phyloP scores from a whole-genome alignment of 2,888 invertebrate genomes.

The Automeris io region DNA sequence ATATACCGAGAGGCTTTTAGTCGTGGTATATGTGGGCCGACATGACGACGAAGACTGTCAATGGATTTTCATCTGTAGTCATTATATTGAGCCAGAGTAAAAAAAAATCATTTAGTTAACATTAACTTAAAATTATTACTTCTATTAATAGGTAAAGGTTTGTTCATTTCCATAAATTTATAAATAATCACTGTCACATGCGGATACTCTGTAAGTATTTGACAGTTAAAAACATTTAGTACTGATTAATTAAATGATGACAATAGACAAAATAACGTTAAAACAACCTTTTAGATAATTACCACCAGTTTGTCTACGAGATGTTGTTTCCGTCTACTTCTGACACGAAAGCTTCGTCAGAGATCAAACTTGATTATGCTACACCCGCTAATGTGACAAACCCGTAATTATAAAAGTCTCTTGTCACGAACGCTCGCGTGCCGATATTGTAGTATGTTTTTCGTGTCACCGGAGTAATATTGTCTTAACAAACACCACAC shows the following conservation, averaged over 20 bases:
- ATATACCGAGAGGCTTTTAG: too few relatives aligned
- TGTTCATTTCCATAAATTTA: too few relatives aligned
- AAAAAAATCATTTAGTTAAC: too few relatives aligned
- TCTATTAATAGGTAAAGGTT: too few relatives aligned
- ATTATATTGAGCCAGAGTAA: too few relatives aligned
- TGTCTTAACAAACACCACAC: not conserved
- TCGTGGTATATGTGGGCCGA: too few relatives aligned
- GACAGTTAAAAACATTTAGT: not conserved
- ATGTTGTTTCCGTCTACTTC: slow-evolving; percentile 24
- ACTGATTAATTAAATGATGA: not conserved
- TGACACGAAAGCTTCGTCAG: slow-evolving; percentile 20
- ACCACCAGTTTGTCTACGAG: slow-evolving; percentile 29
- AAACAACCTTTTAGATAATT: slow-evolving; percentile 28
- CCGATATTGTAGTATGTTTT: slow-evolving; percentile 5
- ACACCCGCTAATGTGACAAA: slow-evolving; percentile 22
- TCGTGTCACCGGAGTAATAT: slow-evolving; percentile 2
- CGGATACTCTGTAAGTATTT: too few relatives aligned
- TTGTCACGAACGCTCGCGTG: slow-evolving; percentile 22
- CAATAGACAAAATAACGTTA: not conserved
- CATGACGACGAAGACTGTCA: too few relatives aligned
- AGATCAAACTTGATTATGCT: slow-evolving; percentile 32
- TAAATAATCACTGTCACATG: too few relatives aligned
- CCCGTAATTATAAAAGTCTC: slow-evolving; percentile 19
- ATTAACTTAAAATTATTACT: too few relatives aligned
- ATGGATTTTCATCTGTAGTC: too few relatives aligned